Evolutionary conservation across 2,113 vertebrate species (phyloP).

Genomic region (Actenoides lindsayi): DNA sequence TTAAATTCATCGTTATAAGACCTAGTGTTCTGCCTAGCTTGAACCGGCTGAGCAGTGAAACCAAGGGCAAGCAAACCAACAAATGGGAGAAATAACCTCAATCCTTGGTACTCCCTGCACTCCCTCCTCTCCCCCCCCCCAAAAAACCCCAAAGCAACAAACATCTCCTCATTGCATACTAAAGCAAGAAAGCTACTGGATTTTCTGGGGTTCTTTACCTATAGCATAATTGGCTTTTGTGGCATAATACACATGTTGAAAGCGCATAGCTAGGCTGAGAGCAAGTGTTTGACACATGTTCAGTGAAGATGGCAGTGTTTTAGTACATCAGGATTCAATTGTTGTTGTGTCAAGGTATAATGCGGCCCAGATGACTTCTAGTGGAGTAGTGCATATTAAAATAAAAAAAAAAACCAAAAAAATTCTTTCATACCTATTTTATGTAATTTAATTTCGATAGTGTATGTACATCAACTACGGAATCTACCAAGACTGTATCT

Average conservation of each 20-base stretch:
- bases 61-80: not conserved
- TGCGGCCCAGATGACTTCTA: constrained; percentile 46
- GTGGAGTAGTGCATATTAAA: constrained; percentile 51
- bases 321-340: constrained; percentile 65
- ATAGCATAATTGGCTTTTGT: not conserved
- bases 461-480: constrained; percentile 17
- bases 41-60: not conserved
- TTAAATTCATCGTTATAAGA: constrained; percentile 31
- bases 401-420: constrained; percentile 32
- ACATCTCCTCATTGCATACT: not conserved
- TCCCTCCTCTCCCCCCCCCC: accelerated
- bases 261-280: not conserved
- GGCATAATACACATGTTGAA: not conserved
- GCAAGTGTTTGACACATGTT: constrained; percentile 70
- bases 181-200: not conserved
- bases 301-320: constrained; percentile 36
- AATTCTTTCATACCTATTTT: constrained; percentile 62
- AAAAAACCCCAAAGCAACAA: not conserved
- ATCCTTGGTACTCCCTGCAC: not conserved
- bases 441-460: constrained; percentile 58
- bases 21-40: not conserved
- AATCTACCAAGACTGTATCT: constrained; percentile 26
- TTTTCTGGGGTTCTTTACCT: not conserved
- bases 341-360: constrained; percentile 68
- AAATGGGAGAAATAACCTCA: not conserved